Evolutionary conservation across 2,113 vertebrate species (phyloP), one percentile per base, ranked within the genome.

Genomic region (Myrmecophaga tridactyla): DNA sequence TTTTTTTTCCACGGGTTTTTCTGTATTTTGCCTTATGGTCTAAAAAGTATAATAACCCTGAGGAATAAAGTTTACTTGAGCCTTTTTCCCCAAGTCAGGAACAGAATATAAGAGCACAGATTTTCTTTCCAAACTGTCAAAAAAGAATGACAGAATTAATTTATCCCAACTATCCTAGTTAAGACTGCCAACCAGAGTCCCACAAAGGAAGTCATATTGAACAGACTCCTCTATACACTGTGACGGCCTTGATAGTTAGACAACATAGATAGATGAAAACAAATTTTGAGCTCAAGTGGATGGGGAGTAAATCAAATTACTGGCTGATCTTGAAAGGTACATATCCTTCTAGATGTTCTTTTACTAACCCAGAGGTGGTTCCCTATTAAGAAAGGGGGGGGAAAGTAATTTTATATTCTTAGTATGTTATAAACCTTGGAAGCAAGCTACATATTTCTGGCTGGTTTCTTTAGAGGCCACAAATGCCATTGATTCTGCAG

Each of bases 71-170:
- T 92, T 92, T 75, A 86, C 39, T 20, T 90, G 82, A 82, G 48
- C 29, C 27, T 87, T 96, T 92, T 84, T 67, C 18, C 18, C 62
- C 63, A 95, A 48, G 56, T 95, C 46, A 85, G n/a, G n/a, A 96
- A 81, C 91, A 67, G 39, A 93, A 86, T 90, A 73, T 25, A 90
- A 91, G 53, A 90, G 21, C 43, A 89, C 21, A 88, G 86, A 25
- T 82, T 90, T 94, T 95, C 25, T 95, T 89, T 69, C 36, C 51
- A 78, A 70, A 94, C 39, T 93, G 29, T 39, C 56, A 27, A 85
- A 88, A 92, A 92, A 56, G 17, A 85, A 43, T 94, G 56, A 87
- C 76, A 86, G 81, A 95, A 56, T 92, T 86, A 92, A 89, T 84
- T 84, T 92, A 89, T 67, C 25, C 56, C 25, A 94, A 34, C 43